These are phyloP conservation scores for Pogonophryne albipinna DNA, from an alignment of 2,797 vertebrate species.

Conservation along the genomic window DNA sequence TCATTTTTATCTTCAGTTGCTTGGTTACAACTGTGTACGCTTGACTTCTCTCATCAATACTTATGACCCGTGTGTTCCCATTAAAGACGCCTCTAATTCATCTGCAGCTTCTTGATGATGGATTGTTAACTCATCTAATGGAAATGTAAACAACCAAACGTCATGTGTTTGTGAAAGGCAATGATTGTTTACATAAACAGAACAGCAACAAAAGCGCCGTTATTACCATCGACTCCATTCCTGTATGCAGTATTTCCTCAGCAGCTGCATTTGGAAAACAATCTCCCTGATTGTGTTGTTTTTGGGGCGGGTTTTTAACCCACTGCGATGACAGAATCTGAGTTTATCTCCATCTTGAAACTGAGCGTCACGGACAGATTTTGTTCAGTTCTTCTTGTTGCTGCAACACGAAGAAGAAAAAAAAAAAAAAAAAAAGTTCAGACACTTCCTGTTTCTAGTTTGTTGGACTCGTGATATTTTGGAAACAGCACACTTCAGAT, in stretches of 20 bases:
- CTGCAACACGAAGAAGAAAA: slow-evolving; percentile 5
- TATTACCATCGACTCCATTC: not conserved
- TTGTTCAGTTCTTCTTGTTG: not conserved
- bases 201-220: accelerated
- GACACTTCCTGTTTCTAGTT: not conserved
- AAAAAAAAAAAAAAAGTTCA: not conserved
- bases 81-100: not conserved
- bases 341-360: not conserved
- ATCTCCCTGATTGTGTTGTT: not conserved
- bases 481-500: slow-evolving; percentile 30
- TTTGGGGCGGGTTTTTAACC: not conserved
- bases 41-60: not conserved
- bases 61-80: not conserved
- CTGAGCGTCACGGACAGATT: not conserved
- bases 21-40: too few species aligned
- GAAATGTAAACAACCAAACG: not conserved
- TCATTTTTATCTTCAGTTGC: too few species aligned
- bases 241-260: not conserved
- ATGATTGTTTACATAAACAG: not conserved
- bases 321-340: not conserved
- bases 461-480: slow-evolving; percentile 35
- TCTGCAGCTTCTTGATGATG: not conserved
- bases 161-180: not conserved
- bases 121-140: not conserved
- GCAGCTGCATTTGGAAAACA: not conserved